Evolutionary conservation across 2,113 vertebrate genomes (phyloP).

Genomic region (Myotis brandtii): DNA sequence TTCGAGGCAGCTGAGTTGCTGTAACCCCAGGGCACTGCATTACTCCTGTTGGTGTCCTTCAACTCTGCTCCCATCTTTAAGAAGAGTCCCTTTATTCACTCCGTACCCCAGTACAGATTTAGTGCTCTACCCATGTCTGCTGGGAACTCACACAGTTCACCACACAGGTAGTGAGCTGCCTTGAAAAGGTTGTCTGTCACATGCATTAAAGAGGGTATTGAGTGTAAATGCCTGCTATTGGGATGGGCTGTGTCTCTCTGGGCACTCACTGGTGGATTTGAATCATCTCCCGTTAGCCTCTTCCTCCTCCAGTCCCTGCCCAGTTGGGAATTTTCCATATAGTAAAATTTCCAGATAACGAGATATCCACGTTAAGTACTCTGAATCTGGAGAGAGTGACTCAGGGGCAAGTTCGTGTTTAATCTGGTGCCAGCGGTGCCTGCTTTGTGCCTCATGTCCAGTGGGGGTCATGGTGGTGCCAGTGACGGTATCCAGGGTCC

Average conservation of each 20-base stretch:
- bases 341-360: constrained; percentile 1
- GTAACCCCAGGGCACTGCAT: neutral
- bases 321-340: constrained; percentile 12
- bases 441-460: neutral
- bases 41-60: neutral
- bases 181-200: neutral
- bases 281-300: neutral
- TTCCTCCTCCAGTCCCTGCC: constrained; percentile 17
- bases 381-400: neutral
- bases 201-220: neutral
- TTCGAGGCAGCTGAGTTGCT: neutral
- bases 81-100: neutral
- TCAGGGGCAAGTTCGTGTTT: neutral
- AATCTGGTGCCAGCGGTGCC: neutral
- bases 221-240: neutral
- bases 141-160: neutral
- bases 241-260: neutral
- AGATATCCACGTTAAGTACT: neutral
- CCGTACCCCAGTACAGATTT: neutral
- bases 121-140: neutral
- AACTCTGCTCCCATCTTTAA: neutral
- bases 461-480: neutral
- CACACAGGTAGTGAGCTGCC: neutral
- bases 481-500: neutral
- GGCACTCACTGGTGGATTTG: neutral